A percentile compares a stretch with the other conserved stretches of the same genome.
Evolutionary conservation across 1,140 invertebrate species (phyloP).

Genomic region (Brachystomella parvula): DNA sequence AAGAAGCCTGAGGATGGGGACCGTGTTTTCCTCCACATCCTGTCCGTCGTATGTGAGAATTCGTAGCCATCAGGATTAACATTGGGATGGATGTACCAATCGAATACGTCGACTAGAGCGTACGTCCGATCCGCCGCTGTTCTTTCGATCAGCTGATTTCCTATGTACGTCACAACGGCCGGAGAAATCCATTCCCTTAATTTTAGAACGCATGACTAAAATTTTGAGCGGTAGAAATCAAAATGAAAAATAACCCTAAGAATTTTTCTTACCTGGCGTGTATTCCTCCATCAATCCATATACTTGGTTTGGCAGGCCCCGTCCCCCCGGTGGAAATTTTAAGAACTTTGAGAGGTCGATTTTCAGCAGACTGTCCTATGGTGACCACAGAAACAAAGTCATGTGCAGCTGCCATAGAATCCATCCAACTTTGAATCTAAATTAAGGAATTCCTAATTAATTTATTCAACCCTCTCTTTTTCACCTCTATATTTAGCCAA

Average conservation of each 20-base stretch:
- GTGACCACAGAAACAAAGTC: conserved; percentile 17
- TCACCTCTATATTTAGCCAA: not conserved
- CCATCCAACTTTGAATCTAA: conserved; percentile 33
- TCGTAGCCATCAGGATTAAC: conserved; percentile 33
- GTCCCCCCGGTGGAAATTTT: conserved; percentile 21
- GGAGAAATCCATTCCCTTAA: conserved; percentile 34
- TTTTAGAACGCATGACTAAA: not conserved
- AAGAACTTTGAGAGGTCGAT: conserved; percentile 21
- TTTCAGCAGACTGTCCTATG: conserved; percentile 24
- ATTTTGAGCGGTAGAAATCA: not conserved
- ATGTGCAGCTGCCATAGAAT: conserved; percentile 18
- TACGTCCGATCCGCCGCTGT: conserved; percentile 3
- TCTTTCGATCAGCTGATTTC: conserved; percentile 25
- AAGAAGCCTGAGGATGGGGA: conserved; percentile 30
- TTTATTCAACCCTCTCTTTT: not conserved
- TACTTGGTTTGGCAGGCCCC: conserved; percentile 19
- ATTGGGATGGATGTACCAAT: conserved; percentile 30
- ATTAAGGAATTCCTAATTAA: not conserved
- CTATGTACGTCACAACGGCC: conserved; percentile 26
- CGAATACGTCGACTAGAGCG: conserved; percentile 18
- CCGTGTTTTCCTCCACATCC: conserved; percentile 68
- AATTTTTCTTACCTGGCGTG: conserved; percentile 17
- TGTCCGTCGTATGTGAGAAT: conserved; percentile 25
- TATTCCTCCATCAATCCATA: conserved; percentile 34
- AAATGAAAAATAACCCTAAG: too few relatives aligned